These are phyloP conservation scores for Chesias legatella DNA, from an alignment of 2,888 invertebrate genomes.

Conservation along the genomic window DNA sequence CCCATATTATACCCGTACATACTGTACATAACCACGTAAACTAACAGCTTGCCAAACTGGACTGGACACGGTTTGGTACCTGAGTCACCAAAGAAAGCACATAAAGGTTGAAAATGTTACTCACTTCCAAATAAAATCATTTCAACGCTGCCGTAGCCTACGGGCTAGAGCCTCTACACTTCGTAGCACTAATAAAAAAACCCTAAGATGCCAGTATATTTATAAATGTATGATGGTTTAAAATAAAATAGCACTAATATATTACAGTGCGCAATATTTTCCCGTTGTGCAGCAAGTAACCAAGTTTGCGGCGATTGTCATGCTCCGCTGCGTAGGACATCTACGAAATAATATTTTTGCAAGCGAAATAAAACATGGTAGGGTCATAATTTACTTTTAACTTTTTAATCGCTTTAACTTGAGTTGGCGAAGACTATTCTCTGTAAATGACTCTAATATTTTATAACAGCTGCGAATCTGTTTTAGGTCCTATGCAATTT, in stretches of 20 bases:
- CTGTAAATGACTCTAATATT: constrained; percentile 22
- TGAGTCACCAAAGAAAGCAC: too few relatives aligned
- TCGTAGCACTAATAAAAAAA: constrained; percentile 30
- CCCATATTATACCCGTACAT: too few relatives aligned
- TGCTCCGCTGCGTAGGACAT: constrained; percentile 38
- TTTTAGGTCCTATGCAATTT: constrained; percentile 12
- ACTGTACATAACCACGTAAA: too few relatives aligned
- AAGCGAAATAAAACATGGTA: constrained; percentile 31
- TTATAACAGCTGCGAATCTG: constrained; percentile 15
- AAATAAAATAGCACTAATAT: constrained; percentile 38
- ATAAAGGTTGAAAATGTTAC: too few relatives aligned
- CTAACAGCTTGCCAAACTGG: too few relatives aligned
- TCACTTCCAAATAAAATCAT: not conserved
- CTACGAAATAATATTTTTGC: constrained; percentile 39
- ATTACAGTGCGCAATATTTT: constrained; percentile 35
- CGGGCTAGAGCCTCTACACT: constrained; percentile 34
- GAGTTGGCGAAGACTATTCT: constrained; percentile 26
- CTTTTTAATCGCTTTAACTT: constrained; percentile 34
- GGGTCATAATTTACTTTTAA: constrained; percentile 33
- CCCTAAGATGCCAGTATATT: too few relatives aligned
- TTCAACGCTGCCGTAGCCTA: constrained; percentile 4
- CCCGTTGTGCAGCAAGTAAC: constrained; percentile 25
- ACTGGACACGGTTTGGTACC: too few relatives aligned
- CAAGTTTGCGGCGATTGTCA: constrained; percentile 39
- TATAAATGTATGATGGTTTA: constrained; percentile 31